Conservation (phyloP, 2,888 invertebrate genomes). For the Dynastes tityus region DNA sequence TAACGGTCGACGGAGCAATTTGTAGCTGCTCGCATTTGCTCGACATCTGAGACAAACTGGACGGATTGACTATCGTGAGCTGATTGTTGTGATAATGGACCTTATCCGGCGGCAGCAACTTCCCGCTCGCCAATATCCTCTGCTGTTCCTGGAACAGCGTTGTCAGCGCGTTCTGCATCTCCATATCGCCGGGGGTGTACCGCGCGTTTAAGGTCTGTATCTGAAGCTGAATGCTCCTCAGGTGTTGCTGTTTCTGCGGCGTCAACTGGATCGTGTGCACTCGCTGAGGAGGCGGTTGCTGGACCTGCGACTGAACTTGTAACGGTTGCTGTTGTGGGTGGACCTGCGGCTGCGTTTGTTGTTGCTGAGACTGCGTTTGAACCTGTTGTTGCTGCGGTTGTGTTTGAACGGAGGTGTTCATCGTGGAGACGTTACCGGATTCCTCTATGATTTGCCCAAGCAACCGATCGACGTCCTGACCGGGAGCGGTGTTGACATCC, state of each 20-base stretch:
- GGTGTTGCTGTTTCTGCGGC: constrained; percentile 79
- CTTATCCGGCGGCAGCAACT: constrained; percentile 76
- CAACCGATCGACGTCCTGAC: constrained; percentile 67
- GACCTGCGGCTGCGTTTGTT: constrained; percentile 72
- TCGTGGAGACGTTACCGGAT: constrained; percentile 52
- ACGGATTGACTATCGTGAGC: constrained; percentile 68
- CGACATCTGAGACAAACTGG: constrained; percentile 56
- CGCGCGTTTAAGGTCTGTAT: constrained; percentile 78
- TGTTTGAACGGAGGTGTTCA: constrained; percentile 15
- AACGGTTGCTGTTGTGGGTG: constrained; percentile 83
- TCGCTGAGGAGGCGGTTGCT: constrained; percentile 69
- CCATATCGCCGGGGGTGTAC: constrained; percentile 68
- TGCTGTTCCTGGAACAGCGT: constrained; percentile 79
- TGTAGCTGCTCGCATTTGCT: constrained; percentile 40
- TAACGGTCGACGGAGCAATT: constrained; percentile 44
- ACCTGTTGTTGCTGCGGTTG: constrained; percentile 77
- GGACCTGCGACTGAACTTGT: constrained; percentile 76
- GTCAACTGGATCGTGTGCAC: constrained; percentile 84
- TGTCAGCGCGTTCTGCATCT: constrained; percentile 66
- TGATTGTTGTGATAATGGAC: constrained; percentile 73
- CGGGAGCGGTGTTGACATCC: constrained; percentile 20
- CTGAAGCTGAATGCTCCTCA: constrained; percentile 79
- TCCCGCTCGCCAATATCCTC: constrained; percentile 81
- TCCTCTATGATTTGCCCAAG: constrained; percentile 68
- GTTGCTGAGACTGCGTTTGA: constrained; percentile 80